Evolutionary conservation across 2,797 vertebrate species (phyloP).

Genomic region (Enteromius paludinosus): DNA sequence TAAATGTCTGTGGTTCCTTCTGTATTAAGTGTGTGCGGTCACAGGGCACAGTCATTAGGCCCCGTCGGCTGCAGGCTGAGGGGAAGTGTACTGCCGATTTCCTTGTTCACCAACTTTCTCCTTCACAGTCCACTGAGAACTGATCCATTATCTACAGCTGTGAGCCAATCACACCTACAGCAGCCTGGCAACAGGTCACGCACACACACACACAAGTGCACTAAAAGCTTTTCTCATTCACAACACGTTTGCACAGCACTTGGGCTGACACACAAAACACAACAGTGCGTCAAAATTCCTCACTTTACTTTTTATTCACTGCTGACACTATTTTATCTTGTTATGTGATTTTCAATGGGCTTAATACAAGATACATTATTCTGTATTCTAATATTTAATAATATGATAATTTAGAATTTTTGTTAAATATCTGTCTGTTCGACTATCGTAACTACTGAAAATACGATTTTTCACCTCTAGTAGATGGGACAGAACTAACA

Average conservation of each 20-base stretch:
- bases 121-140: slow-evolving; percentile 53
- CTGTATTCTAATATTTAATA: neutral
- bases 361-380: neutral
- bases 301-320: slow-evolving; percentile 6
- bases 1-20: slow-evolving; percentile 45
- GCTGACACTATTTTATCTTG: neutral
- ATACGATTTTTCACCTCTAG: neutral
- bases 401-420: no score
- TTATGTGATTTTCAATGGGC: neutral
- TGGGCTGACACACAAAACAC: slow-evolving; percentile 13
- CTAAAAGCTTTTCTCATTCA: slow-evolving; percentile 39
- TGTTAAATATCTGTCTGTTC: neutral
- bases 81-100: slow-evolving; percentile 31
- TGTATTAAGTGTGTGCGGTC: slow-evolving; percentile 42
- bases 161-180: slow-evolving; percentile 43
- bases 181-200: slow-evolving; percentile 31
- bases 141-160: slow-evolving; percentile 52
- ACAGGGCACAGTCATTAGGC: slow-evolving; percentile 59
- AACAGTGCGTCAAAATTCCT: slow-evolving; percentile 24
- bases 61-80: slow-evolving; percentile 36
- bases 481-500: neutral
- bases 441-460: neutral
- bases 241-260: neutral
- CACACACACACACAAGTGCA: slow-evolving; percentile 7
- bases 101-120: slow-evolving; percentile 42